Evolutionary conservation across 1,140 invertebrate genomes (phyloP).

Genomic region (Doryteuthis pealeii): DNA sequence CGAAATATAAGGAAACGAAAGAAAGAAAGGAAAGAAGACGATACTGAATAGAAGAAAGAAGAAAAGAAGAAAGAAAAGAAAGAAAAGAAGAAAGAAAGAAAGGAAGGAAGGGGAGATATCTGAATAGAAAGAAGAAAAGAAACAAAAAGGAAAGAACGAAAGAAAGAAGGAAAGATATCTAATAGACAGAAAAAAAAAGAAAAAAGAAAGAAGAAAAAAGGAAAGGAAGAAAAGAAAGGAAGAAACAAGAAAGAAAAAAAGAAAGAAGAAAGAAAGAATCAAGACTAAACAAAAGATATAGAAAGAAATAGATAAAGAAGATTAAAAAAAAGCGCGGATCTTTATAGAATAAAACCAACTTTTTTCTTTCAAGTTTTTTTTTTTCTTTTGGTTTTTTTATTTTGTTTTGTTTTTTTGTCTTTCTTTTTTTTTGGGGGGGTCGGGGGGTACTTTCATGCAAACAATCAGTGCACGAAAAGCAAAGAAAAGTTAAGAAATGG

Average conservation of each 20-base stretch:
- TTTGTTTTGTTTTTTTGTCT: too few species aligned
- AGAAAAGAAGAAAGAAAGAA: conserved; percentile 5
- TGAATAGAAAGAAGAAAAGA: conserved; percentile 6
- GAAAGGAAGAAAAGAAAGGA: conserved; percentile 14
- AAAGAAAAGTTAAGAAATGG: too few species aligned
- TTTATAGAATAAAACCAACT: too few species aligned
- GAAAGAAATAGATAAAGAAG: too few species aligned
- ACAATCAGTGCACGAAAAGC: too few species aligned
- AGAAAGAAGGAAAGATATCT: background rate
- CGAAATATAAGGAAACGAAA: background rate
- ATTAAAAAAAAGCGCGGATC: too few species aligned
- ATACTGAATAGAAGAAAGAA: background rate
- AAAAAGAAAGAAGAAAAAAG: conserved; percentile 15
- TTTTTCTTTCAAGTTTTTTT: too few species aligned
- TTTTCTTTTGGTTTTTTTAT: too few species aligned
- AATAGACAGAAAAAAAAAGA: conserved; percentile 14
- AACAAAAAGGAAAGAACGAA: background rate
- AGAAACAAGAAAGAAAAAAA: conserved; percentile 12
- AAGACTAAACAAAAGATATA: too few species aligned
- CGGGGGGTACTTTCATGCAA: too few species aligned
- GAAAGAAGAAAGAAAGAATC: background rate
- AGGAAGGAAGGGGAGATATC: background rate
- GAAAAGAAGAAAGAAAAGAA: conserved; percentile 3
- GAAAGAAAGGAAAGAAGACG: conserved; percentile 10
- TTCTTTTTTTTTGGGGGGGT: too few species aligned